Conservation (phyloP, 2,888 invertebrate species). For the Heterodera filipjevi region DNA sequence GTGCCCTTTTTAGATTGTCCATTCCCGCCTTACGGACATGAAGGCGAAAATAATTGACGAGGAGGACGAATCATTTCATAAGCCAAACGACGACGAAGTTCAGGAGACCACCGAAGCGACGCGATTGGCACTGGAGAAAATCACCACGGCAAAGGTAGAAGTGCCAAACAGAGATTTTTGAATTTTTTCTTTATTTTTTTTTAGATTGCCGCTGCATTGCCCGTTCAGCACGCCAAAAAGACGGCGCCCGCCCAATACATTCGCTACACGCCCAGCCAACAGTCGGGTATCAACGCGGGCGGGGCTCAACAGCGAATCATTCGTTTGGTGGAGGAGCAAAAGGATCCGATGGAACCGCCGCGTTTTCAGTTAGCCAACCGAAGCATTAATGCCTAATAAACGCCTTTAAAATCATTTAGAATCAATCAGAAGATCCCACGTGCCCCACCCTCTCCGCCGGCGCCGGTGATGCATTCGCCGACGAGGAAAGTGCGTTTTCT, state of each 20-base stretch:
- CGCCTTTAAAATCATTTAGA: constrained; percentile 68
- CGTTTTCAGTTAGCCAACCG: constrained; percentile 71
- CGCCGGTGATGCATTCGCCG: constrained; percentile 96
- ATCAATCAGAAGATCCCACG: constrained; percentile 98
- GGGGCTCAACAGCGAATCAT: constrained; percentile 95
- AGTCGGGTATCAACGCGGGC: constrained; percentile 67
- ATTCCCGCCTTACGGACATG: constrained; percentile 88
- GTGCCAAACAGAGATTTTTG: neutral
- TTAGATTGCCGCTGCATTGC: constrained; percentile 90
- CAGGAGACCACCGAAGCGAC: constrained; percentile 78
- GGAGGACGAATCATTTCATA: constrained; percentile 85
- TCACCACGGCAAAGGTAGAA: constrained; percentile 53
- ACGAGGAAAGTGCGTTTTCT: constrained; percentile 77
- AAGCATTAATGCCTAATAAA: neutral
- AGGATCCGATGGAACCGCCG: constrained; percentile 98
- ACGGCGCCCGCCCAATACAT: constrained; percentile 92
- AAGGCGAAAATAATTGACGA: constrained; percentile 86
- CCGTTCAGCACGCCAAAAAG: constrained; percentile 91
- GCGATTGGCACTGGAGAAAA: constrained; percentile 60
- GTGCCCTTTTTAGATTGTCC: constrained; percentile 73
- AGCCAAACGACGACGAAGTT: constrained; percentile 84
- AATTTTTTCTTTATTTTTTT: neutral
- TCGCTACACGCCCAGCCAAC: constrained; percentile 95
- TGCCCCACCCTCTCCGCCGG: constrained; percentile 97
- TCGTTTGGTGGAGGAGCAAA: constrained; percentile 87